phyloP scores from a whole-genome alignment of 2,797 vertebrate genomes.

The Aselliscus stoliczkanus region DNA sequence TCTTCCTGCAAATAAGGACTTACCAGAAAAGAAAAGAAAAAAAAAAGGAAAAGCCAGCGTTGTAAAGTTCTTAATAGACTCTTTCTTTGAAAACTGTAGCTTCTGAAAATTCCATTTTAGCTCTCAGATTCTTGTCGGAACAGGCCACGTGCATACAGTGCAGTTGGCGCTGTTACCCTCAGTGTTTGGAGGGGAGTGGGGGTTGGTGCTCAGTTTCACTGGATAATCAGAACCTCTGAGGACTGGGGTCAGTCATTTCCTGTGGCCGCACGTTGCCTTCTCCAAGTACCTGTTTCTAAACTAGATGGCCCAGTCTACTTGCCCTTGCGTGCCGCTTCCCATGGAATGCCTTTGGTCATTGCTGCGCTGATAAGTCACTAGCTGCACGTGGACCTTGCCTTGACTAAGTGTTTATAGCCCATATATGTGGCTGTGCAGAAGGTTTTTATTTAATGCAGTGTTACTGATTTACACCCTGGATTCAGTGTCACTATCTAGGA shows the following conservation, averaged over 20 bases:
- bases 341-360: background rate
- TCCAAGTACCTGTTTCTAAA: background rate
- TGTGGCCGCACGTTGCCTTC: background rate
- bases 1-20: background rate
- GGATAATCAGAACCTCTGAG: background rate
- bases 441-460: background rate
- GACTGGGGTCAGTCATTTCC: background rate
- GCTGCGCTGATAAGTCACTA: background rate
- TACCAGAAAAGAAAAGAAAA: background rate
- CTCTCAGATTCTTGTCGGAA: background rate
- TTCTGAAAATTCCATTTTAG: constrained; percentile 11
- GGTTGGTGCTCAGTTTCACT: rapidly evolving
- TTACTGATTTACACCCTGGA: background rate
- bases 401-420: rapidly evolving
- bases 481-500: background rate
- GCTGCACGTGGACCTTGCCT: rapidly evolving
- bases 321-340: rapidly evolving
- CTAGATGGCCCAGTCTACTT: background rate
- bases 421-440: rapidly evolving
- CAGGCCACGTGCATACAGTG: rapidly evolving
- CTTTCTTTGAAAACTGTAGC: background rate
- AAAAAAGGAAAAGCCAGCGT: background rate
- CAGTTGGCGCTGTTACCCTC: rapidly evolving
- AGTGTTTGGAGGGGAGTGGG: rapidly evolving
- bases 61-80: background rate